phyloP scores from a whole-genome alignment of 2,113 vertebrate species.

The Hoplias malabaricus region DNA sequence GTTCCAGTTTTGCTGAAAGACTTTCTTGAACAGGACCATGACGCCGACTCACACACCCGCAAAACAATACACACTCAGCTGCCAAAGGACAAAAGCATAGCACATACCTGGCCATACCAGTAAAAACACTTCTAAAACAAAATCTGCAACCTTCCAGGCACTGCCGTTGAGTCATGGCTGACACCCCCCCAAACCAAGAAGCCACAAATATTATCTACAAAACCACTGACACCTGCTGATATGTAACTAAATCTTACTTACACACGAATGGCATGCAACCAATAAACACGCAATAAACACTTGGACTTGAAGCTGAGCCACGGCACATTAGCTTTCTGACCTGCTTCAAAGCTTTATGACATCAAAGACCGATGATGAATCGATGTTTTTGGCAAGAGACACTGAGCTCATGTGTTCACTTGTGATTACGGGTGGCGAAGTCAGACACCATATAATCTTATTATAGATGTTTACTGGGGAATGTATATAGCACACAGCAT shows the following conservation, averaged over 20 bases:
- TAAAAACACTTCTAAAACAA: neutral
- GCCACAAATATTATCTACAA: conserved; percentile 10
- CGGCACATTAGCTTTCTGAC: neutral
- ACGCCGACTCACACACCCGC: conserved; percentile 41
- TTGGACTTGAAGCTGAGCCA: conserved; percentile 14
- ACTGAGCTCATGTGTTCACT: conserved; percentile 5
- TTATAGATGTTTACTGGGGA: conserved; percentile 32
- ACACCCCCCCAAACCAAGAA: neutral
- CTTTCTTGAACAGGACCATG: conserved; percentile 34
- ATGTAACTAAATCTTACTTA: neutral
- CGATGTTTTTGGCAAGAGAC: neutral
- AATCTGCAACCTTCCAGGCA: neutral
- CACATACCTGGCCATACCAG: conserved; percentile 31
- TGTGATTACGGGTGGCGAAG: conserved; percentile 11
- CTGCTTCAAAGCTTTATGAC: neutral
- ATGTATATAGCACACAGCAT: conserved; percentile 12
- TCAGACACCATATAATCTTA: conserved; percentile 26
- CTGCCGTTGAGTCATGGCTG: conserved; percentile 9
- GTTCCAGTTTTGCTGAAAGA: conserved; percentile 24
- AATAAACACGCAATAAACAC: conserved; percentile 17
- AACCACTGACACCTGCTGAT: conserved; percentile 12
- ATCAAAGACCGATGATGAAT: conserved; percentile 15
- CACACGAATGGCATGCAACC: neutral
- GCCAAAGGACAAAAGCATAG: neutral
- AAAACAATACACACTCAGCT: conserved; percentile 28